These are phyloP conservation scores for Anser brachyrhynchus DNA, from an alignment of 2,113 vertebrate genomes.

Conservation along the genomic window DNA sequence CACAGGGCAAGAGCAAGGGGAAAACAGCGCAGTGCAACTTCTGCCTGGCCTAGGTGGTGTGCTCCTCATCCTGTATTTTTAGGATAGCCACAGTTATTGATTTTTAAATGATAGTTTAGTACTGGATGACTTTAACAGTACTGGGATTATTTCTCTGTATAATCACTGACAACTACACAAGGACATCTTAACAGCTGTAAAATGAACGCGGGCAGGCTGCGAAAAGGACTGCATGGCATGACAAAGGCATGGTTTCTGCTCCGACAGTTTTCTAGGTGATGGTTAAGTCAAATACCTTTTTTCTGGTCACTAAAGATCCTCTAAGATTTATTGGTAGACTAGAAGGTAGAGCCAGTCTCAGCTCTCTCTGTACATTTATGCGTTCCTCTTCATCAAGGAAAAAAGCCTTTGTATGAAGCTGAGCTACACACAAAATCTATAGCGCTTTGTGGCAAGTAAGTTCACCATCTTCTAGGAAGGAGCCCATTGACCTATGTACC, in stretches of 20 bases:
- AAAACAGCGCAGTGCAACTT: neutral
- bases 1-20: neutral
- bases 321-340: neutral
- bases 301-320: neutral
- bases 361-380: neutral
- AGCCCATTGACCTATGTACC: neutral
- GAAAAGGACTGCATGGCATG: neutral
- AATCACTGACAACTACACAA: neutral
- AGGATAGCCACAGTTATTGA: neutral
- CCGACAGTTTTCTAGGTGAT: neutral
- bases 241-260: neutral
- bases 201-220: neutral
- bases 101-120: neutral
- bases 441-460: neutral
- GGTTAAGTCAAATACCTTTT: neutral
- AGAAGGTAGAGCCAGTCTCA: neutral
- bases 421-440: accelerated
- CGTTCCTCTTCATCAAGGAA: neutral
- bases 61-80: neutral
- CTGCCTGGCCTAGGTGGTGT: neutral
- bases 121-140: neutral
- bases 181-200: neutral
- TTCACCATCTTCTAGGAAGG: neutral
- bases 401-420: neutral
- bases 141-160: constrained; percentile 1